Base-by-base conservation (phyloP, 2,113 vertebrate species). In the Peromyscus maniculatus region DNA sequence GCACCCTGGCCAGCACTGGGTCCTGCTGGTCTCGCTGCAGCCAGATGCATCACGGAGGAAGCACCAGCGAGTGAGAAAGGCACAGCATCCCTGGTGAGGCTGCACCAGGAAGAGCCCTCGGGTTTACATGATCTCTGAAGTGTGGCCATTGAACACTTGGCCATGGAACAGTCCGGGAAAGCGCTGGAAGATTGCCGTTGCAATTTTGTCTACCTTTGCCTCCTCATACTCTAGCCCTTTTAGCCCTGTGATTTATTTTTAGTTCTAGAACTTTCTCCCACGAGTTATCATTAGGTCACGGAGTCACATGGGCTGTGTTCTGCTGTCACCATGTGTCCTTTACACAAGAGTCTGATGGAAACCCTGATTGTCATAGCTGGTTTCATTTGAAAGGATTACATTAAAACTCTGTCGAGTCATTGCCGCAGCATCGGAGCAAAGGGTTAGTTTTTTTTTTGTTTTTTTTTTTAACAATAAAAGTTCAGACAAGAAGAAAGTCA, bases 401-500 rank as follows among this genome's bases (percentile, higher is more conserved):
- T 88, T 59, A 89, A 94, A 96, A 93, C 66, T 91, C 66, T 62
- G 94, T 71, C 97, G 94, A 96, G 87, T 88, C 83, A 84, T 94
- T 96, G 95, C 49, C 39, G 59, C 28, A 91, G 43, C 57, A 49
- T 72, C 64, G 55, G 69, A 95, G 97, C 96, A 97, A 98, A 96
- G 92, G 72, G 66, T 93, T 88, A 67, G 59, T 94, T 97, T 84
- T 95, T 87, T 96, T 96, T 71, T 88, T 84, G 2, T 43, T 43
- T 43, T 43, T 91, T 91, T 49, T 80, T 91, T 78, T 62, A 4
- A 91, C 72, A 92, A 93, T 91, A 90, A 95, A 97, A 92, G 88
- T 59, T 97, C 96, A 97, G 89, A 57, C 43, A 96, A 97, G 64
- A 57, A 96, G 89, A 97, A 97, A 96, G 96, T 96, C 94, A 97